Conservation (phyloP, 1,140 invertebrate species). For the Temnothorax nylanderi region DNA sequence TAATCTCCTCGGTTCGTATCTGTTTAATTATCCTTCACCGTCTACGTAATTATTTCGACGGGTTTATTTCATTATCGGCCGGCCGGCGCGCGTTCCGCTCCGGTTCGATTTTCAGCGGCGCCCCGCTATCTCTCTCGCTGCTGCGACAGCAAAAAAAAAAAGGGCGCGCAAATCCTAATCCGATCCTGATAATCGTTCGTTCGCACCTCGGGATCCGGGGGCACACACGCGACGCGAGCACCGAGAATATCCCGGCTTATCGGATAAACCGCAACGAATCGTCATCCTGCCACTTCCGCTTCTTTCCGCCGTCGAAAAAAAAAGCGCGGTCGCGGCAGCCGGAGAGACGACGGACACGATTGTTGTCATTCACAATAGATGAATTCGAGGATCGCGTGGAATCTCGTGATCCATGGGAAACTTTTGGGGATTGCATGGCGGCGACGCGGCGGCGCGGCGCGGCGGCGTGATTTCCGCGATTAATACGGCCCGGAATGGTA, state of each 20-base stretch:
- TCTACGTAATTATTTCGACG: slow-evolving; percentile 31
- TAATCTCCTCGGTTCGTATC: slow-evolving; percentile 33
- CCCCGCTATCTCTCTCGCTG: neutral
- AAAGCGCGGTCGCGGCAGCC: too few species aligned
- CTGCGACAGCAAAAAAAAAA: neutral
- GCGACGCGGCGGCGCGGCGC: too few species aligned
- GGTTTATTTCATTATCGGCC: slow-evolving; percentile 51
- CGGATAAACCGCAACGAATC: slow-evolving; percentile 43
- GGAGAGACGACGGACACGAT: neutral
- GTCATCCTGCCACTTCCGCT: neutral
- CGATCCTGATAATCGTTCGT: slow-evolving; percentile 47
- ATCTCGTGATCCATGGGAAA: neutral
- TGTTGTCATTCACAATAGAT: slow-evolving; percentile 34
- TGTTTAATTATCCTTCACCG: slow-evolving; percentile 51
- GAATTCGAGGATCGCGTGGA: neutral
- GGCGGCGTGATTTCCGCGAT: slow-evolving; percentile 28
- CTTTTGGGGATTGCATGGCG: too few species aligned
- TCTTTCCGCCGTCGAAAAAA: neutral
- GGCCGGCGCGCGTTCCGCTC: neutral
- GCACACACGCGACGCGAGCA: neutral
- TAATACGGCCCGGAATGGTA: slow-evolving; percentile 5
- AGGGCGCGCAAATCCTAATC: slow-evolving; percentile 24
- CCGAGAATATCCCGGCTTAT: slow-evolving; percentile 21
- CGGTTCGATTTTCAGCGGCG: slow-evolving; percentile 9
- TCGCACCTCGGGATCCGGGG: neutral